A percentile compares a stretch with the other conserved stretches of the same genome.
Conservation (phyloP, 2,797 vertebrate species). For the Chaenodraco wilsoni region DNA sequence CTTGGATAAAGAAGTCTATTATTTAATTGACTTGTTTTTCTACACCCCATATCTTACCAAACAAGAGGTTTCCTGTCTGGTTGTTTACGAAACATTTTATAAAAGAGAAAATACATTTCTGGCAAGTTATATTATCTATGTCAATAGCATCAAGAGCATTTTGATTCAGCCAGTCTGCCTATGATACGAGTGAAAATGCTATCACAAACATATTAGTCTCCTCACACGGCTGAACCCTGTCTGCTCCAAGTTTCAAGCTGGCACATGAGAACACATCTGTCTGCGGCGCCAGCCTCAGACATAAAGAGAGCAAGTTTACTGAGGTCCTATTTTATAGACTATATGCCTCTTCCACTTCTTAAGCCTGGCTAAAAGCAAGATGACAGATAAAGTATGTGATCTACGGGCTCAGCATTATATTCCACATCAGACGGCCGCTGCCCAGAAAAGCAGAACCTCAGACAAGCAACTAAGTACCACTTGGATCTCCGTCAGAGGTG, state of each 20-base stretch:
- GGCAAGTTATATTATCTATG: slow-evolving; percentile 6
- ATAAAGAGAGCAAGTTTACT: slow-evolving; percentile 53
- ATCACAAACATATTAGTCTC: neutral
- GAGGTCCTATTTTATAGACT: slow-evolving; percentile 64
- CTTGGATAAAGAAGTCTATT: slow-evolving; percentile 83
- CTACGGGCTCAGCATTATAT: slow-evolving; percentile 60
- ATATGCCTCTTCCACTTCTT: slow-evolving; percentile 52
- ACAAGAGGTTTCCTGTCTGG: slow-evolving; percentile 44
- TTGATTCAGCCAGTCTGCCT: slow-evolving; percentile 13
- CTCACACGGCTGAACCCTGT: slow-evolving; percentile 5
- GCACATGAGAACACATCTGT: slow-evolving; percentile 42
- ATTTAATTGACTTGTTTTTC: slow-evolving; percentile 64
- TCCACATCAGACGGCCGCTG: slow-evolving; percentile 67
- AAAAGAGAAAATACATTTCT: slow-evolving; percentile 23
- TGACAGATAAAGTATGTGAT: slow-evolving; percentile 63
- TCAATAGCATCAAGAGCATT: slow-evolving; percentile 1
- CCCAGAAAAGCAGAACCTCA: slow-evolving; percentile 75
- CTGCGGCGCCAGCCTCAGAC: slow-evolving; percentile 42
- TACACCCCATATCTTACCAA: slow-evolving; percentile 18
- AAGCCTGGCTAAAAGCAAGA: slow-evolving; percentile 56
- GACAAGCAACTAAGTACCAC: slow-evolving; percentile 68
- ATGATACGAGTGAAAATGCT: slow-evolving; percentile 12
- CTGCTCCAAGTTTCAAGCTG: slow-evolving; percentile 3
- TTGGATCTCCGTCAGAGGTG: slow-evolving; percentile 72
- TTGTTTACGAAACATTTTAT: slow-evolving; percentile 32